phyloP scores from a whole-genome alignment of 2,797 vertebrate genomes.

The Oceanodroma leucorhoa region DNA sequence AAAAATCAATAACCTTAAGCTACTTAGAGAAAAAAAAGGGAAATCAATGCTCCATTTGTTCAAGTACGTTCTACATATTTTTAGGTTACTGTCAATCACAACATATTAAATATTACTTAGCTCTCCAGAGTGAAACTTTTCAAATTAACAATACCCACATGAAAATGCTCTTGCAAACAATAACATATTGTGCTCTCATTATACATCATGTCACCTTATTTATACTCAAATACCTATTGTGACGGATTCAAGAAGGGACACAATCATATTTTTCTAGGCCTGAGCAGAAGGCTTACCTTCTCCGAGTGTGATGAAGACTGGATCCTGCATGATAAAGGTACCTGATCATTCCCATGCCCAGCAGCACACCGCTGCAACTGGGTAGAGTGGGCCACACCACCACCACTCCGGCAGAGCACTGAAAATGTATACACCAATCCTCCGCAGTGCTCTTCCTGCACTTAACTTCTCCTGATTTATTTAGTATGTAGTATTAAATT shows the following conservation, averaged over 20 bases:
- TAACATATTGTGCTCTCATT: not conserved
- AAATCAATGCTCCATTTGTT: conserved; percentile 27
- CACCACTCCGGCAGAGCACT: not conserved
- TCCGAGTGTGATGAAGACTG: not conserved
- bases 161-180: not conserved
- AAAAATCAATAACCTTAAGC: not conserved
- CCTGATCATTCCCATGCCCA: not conserved
- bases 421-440: not conserved
- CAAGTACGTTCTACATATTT: not conserved
- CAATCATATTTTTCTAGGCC: not conserved
- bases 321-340: not conserved
- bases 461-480: not conserved
- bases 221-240: not conserved
- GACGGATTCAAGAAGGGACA: not conserved
- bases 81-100: conserved; percentile 7
- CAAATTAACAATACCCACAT: not conserved
- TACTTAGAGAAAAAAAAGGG: not conserved
- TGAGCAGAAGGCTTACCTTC: not conserved
- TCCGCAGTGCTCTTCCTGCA: not conserved
- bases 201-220: not conserved
- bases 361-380: not conserved
- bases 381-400: not conserved
- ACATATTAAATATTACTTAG: not conserved
- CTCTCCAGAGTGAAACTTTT: not conserved
- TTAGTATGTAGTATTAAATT: not conserved